Evolutionary conservation across 2,797 vertebrate genomes (phyloP), one percentile per base, ranked within the genome.

Genomic region (Calcarius lapponicus): DNA sequence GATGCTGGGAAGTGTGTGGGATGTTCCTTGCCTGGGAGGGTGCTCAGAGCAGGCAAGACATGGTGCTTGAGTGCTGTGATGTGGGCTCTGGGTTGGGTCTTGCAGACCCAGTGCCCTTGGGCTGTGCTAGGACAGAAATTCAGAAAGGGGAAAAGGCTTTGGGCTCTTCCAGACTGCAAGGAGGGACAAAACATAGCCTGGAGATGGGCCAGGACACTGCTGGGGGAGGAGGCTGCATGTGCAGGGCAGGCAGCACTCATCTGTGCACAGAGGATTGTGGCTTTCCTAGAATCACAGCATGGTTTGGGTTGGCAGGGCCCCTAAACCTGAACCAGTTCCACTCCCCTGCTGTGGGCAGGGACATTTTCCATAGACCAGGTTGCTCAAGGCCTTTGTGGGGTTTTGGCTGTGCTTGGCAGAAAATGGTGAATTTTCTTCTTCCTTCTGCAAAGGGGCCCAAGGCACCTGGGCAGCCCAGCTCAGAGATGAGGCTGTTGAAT

Each of bases 1-100:
- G 9, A 8, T 9, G 32, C 21, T 51, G 57, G 20, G 56, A 43
- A 34, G 20, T 2, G 5, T 6, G 38, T 1, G 9, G 47, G 34
- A 25, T 24, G 36, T 4, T 62, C 24, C 82, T 70, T 15, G 71
- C 36, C 74, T 9, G 3, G 40, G 40, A 28, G 2, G 21, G 15
- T 1, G 3, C 26, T 76, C 0, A 0, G 54, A 42, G 58, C 0
- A 2, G 45, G 14, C 2, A 4, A 2, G 3, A 31, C 1, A 0
- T 2, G 16, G 56, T 16, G 25, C 42, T 64, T 0, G 1, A 17
- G 62, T 3, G 3, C 31, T 43, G 32, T 43, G 6, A 7, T 0
- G 3, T 7, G 40, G 40, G 54, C 42, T 71, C 40, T 9, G 73
- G 14, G 40, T 0, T 64, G 57, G 51, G 20, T 18, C 31, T 61